Base-by-base conservation (phyloP, 2,888 invertebrate genomes). In the Psylliodes chrysocephalus region DNA sequence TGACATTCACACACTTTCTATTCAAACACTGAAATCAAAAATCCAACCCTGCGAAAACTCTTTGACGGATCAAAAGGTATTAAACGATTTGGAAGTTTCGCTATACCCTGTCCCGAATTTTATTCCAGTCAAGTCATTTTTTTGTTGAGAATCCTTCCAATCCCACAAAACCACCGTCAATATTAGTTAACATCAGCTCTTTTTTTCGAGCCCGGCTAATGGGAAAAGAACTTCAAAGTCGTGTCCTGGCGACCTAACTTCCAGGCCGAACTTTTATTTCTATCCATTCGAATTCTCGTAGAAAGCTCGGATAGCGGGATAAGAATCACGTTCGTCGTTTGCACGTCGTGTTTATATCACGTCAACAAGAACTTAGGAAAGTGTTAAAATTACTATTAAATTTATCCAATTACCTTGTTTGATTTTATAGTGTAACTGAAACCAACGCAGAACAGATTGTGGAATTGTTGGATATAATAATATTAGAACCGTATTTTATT, bases 241-340 rank as follows among this genome's bases (percentile, higher is more conserved):
- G n/a, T 17, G 17, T 19, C 17, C 44, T 19, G 1, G 4, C 17
- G 17, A 44, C 44, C 15, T 18, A 8, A 19, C 19, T 44, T 44
- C n/a, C n/a, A 17, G n/a, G 2, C 8, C 15, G n/a, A 19, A 44
- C 44, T 44, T 44, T 44, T 18, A n/a, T n/a, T n/a, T 6, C 17
- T n/a, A 8, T 8, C 10, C 8, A 4, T 18, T 10, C 8, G 17
- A 5, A 44, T 17, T 17, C 8, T 10, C 30, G 30, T 2, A 30
- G 30, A 3, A 25, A 10, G 10, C 6, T n/a, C n/a, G 8, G 10
- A 30, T 25, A 33, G 42, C 5, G 18, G 12, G 42, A 42, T 42
- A 42, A 42, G 17, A 42, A 18, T 42, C 42, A 42, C 42, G 42
- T 42, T 42, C 10, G 15, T 10, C 42, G 15, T 42, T 42, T 42